These are phyloP conservation scores for Myopa testacea DNA, from an alignment of 2,888 invertebrate genomes.

Conservation along the genomic window DNA sequence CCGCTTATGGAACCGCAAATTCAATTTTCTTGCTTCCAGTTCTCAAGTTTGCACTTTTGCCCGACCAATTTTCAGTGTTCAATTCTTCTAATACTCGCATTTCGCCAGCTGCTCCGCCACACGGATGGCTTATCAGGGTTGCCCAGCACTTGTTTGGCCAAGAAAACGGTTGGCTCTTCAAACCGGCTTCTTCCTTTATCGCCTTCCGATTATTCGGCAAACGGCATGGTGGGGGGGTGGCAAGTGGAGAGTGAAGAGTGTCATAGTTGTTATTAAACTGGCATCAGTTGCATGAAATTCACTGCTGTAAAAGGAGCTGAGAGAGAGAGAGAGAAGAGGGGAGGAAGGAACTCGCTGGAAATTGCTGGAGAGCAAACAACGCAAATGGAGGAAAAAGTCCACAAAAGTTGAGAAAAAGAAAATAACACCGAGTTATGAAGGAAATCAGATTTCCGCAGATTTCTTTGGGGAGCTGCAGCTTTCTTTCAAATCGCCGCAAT, in stretches of 20 bases:
- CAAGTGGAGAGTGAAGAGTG: background rate
- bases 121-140: background rate
- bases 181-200: background rate
- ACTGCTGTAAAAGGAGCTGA: background rate
- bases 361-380: background rate
- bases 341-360: background rate
- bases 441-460: background rate
- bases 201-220: background rate
- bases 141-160: background rate
- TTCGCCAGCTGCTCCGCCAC: background rate
- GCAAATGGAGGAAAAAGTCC: background rate
- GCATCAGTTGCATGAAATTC: background rate
- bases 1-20: background rate
- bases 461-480: background rate
- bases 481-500: no score
- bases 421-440: conserved; percentile 5
- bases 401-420: conserved; percentile 3
- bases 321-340: background rate
- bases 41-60: background rate
- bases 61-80: background rate
- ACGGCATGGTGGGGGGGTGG: background rate
- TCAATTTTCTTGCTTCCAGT: background rate
- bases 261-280: conserved; percentile 14
- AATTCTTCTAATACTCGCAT: conserved; percentile 1
- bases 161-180: background rate